Evolutionary conservation across 1,140 invertebrate genomes (phyloP).

Genomic region (Anastrepha ludens): DNA sequence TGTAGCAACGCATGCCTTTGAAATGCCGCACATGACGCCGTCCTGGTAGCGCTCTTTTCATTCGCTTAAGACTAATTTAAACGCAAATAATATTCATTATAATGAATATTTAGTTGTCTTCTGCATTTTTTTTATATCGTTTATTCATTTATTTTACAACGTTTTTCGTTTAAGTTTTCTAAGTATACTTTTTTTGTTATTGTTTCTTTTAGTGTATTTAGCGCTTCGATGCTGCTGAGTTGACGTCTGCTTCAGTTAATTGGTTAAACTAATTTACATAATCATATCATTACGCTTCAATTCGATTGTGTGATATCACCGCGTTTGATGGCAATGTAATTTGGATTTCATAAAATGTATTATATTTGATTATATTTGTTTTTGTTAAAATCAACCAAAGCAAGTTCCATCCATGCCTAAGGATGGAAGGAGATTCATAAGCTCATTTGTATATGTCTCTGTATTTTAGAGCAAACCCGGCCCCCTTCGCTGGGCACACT

Average conservation of each 20-base stretch:
- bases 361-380: not conserved
- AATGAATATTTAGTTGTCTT: slow-evolving; percentile 22
- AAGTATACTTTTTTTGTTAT: not conserved
- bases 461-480: no score
- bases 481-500: no score
- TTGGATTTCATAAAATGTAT: not conserved
- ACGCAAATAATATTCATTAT: slow-evolving; percentile 5
- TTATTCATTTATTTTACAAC: not conserved
- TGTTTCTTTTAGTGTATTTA: not conserved
- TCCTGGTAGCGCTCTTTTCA: not conserved
- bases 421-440: no score
- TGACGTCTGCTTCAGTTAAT: not conserved
- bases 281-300: slow-evolving; percentile 37
- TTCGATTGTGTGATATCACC: not conserved
- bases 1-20: not conserved
- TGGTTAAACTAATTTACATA: slow-evolving; percentile 28
- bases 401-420: no score
- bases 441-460: no score
- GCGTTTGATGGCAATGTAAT: slow-evolving; percentile 8
- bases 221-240: not conserved
- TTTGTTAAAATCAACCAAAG: not conserved
- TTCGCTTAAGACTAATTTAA: not conserved
- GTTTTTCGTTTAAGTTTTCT: not conserved
- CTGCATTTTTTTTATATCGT: not conserved
- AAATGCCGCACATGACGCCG: slow-evolving; percentile 27